phyloP scores from a whole-genome alignment of 2,888 invertebrate genomes.

The Exephanes ischioxanthus region DNA sequence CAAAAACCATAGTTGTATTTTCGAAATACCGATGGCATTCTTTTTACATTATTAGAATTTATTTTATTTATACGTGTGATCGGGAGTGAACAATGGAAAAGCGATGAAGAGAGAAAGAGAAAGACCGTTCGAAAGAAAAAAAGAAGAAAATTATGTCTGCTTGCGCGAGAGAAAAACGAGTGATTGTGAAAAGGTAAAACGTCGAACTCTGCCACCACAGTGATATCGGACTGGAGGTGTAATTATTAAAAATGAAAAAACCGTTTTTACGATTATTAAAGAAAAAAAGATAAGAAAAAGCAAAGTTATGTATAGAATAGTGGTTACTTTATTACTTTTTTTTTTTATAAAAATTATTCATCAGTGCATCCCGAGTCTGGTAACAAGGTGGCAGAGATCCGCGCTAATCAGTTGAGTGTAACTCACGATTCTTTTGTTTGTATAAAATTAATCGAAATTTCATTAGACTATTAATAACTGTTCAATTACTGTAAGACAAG shows the following conservation, averaged over 20 bases:
- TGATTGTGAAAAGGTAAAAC: constrained; percentile 61
- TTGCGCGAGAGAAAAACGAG: constrained; percentile 61
- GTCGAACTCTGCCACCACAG: constrained; percentile 75
- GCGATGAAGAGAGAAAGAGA: constrained; percentile 21
- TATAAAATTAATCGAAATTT: constrained; percentile 83
- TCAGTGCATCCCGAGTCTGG: constrained; percentile 59
- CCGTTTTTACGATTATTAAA: constrained; percentile 66
- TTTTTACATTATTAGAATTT: constrained; percentile 73
- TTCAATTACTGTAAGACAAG: constrained; percentile 83
- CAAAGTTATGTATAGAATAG: constrained; percentile 64
- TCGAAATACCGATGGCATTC: constrained; percentile 70
- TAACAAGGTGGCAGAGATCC: constrained; percentile 78
- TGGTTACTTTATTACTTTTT: constrained; percentile 62
- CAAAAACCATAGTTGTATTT: constrained; percentile 69
- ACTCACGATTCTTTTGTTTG: constrained; percentile 82
- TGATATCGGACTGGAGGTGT: constrained; percentile 64
- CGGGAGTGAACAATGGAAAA: constrained; percentile 65
- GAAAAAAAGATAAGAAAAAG: constrained; percentile 55
- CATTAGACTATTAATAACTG: constrained; percentile 83
- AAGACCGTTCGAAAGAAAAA: constrained; percentile 39
- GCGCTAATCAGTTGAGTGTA: constrained; percentile 80
- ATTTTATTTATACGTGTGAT: constrained; percentile 71
- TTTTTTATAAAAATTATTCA: constrained; percentile 27
- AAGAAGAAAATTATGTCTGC: constrained; percentile 59
- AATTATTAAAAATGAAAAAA: constrained; percentile 48